Base-by-base conservation (phyloP, 2,113 vertebrate genomes). In the Pogona vitticeps region DNA sequence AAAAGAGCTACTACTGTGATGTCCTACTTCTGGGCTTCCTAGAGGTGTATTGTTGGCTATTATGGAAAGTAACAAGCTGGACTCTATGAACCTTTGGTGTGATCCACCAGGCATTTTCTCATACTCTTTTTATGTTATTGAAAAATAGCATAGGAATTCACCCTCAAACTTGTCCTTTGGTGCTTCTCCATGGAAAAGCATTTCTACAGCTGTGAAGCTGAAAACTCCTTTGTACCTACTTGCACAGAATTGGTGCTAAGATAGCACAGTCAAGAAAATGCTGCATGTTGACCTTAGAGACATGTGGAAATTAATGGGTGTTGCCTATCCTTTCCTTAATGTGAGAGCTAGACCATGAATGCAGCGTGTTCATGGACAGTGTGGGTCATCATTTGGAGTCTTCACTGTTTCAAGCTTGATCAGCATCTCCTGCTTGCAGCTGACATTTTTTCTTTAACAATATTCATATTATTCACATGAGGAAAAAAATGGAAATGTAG, bases 381-480 rank as follows among this genome's bases (percentile, higher is more conserved):
- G 0, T 0, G 63, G 79, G 42, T 70, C 76, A 84, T 72, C 38
- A 17, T 86, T 52, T 21, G 80, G 40, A 67, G 89, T 77, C 72
- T 76, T 59, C 83, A 89, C 10, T 40, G 83, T 88, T 91, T 91
- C 88, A 86, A 87, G 84, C 85, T 76, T 59, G 67, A 46, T 59
- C 76, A 92, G 85, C 82, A 92, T 88, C 91, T 88, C 90, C 75
- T 89, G 80, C 81, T 88, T 92, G 80, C 13, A 31, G 2, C 89
- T 94, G 89, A 70, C 90, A 85, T 89, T 85, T 90, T 31, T 84
- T 87, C 86, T 93, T 92, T 76, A 92, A 89, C 83, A 91, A 3
- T 86, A 83, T 40, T 86, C 40, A 2, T 88, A 80, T 65, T 86
- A 90, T 90, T 86, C 79, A 86, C 86, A 20, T 0, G 38, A 91